Percentiles rank a stretch among this genome's conserved stretches.
Conservation (phyloP, 2,797 vertebrate species). For the Pangasius mekongensis region DNA sequence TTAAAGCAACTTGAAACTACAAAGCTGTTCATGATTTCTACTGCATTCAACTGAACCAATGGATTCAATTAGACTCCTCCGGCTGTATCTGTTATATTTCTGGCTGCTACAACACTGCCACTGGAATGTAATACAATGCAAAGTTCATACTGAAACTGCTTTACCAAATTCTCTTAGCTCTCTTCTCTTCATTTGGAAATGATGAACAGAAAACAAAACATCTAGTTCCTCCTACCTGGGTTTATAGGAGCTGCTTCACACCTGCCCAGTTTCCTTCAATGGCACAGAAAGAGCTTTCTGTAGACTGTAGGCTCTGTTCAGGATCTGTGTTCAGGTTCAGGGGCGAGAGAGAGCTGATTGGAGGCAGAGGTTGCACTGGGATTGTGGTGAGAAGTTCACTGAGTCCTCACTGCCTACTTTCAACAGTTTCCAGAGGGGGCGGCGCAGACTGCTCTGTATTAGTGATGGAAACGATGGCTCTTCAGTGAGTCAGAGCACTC, state of each 20-base stretch:
- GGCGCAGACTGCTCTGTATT: conserved; percentile 1
- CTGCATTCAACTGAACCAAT: not conserved
- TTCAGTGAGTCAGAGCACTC: not conserved
- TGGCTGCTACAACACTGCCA: not conserved
- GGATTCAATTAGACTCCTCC: not conserved
- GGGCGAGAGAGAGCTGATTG: conserved; percentile 32
- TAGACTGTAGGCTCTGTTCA: not conserved
- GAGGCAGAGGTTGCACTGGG: conserved; percentile 53
- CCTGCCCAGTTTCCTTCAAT: not conserved
- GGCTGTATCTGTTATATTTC: not conserved
- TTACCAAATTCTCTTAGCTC: not conserved
- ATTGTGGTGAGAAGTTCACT: conserved; percentile 44
- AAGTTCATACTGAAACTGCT: not conserved
- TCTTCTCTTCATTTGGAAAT: not conserved
- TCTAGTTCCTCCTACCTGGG: conserved; percentile 22
- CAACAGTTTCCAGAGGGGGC: conserved; percentile 11
- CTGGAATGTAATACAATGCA: not conserved
- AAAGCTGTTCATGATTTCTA: not conserved
- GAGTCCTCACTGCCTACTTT: conserved; percentile 20
- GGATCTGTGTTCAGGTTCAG: not conserved
- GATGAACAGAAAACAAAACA: not conserved
- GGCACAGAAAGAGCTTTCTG: not conserved
- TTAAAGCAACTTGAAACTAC: not conserved
- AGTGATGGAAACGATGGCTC: conserved; percentile 9
- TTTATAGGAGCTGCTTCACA: conserved; percentile 11